Evolutionary conservation across 2,888 invertebrate species (phyloP).

Genomic region (Philereme vetulata): DNA sequence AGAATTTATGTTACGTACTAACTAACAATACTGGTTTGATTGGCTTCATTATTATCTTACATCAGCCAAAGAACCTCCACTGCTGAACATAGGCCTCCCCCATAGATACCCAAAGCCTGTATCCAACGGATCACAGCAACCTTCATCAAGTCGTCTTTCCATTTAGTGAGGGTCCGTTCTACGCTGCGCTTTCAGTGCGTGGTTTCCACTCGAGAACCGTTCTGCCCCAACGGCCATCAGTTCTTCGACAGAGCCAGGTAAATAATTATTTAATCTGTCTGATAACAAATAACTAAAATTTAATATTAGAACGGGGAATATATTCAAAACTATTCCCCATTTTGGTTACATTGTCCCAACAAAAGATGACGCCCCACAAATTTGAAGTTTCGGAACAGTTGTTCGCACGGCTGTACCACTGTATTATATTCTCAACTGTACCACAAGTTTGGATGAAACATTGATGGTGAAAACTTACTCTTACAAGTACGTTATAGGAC

Average conservation of each 20-base stretch:
- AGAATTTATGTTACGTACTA: too few species aligned
- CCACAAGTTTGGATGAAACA: constrained; percentile 30
- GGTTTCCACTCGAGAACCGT: too few species aligned
- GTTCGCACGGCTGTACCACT: constrained; percentile 20
- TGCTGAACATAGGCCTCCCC: too few species aligned
- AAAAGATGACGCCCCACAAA: constrained; percentile 35
- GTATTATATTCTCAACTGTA: constrained; percentile 17
- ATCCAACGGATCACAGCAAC: too few species aligned
- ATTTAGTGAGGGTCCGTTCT: too few species aligned
- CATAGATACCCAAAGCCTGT: too few species aligned
- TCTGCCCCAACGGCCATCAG: too few species aligned
- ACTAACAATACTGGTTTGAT: too few species aligned
- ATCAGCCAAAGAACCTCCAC: too few species aligned
- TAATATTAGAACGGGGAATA: background rate
- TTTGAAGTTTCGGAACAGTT: constrained; percentile 37
- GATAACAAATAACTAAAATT: constrained; percentile 1
- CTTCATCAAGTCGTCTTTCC: too few species aligned
- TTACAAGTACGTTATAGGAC: background rate
- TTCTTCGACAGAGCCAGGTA: background rate
- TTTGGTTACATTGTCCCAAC: constrained; percentile 26
- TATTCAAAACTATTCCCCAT: constrained; percentile 17
- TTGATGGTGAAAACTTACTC: constrained; percentile 22
- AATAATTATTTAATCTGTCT: background rate
- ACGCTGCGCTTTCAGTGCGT: too few species aligned
- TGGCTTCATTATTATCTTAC: too few species aligned